Base-by-base conservation (phyloP, 2,888 invertebrate genomes). In the Blomia tropicalis region DNA sequence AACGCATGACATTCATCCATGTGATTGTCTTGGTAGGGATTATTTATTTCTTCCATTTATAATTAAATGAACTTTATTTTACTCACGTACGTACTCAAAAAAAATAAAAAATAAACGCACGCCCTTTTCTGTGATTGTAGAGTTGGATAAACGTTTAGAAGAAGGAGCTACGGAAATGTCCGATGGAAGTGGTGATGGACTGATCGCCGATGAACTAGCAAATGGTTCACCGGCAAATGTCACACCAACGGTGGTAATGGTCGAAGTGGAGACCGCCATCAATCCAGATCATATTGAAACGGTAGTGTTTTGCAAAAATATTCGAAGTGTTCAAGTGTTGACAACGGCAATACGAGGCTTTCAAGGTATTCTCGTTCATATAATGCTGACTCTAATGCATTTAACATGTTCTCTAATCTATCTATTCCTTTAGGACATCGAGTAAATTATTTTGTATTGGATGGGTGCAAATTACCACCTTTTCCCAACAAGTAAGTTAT, bases 241-340 rank as follows among this genome's bases (percentile, higher is more conserved):
- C 11, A 43, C 58, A 19, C 62, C 62, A 2, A 58, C 58, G 22
- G 41, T 62, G 1, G 62, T 58, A 19, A 56, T 62, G 53, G 27
- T 47, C 60, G 11, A 60, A 53, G n/a, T n/a, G 5, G 62, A 62
- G 17, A 58, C 58, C 17, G 2, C 25, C 2, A 44, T 62, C 41
- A 60, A 61, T 58, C 64, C 61, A 23, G 64, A 64, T 51, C 30
- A 54, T 14, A 64, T 67, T n/a, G 68, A 69, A 36, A 67, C 66
- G 3, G 67, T 69, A 11, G 68, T 64, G n/a, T 66, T 67, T 53
- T 69, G 68, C 60, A 67, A 66, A 30, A 68, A 67, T 61, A 69
- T 69, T 32, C 62, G 66, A 7, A 67, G 66, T 58, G 58, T 63
- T 11, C 64, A 67, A 43, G 66, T 67, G 11, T 58, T 69, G 53